phyloP scores from a whole-genome alignment of 2,113 vertebrate genomes.

The Xerus inauris region DNA sequence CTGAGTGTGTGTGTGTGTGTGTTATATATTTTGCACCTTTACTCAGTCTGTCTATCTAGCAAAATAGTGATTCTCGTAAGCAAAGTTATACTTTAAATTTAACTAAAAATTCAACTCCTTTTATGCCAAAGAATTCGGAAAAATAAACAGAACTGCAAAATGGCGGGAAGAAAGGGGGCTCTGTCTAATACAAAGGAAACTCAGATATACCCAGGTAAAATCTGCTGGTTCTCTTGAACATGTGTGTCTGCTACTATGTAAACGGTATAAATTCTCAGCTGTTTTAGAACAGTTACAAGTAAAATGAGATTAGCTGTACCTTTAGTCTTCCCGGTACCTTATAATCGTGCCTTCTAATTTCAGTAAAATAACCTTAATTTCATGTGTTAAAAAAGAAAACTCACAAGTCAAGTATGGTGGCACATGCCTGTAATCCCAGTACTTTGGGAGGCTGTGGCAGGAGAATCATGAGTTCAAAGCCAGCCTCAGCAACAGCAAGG shows the following conservation, averaged over 20 bases:
- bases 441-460: too few species aligned
- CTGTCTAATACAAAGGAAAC: background rate
- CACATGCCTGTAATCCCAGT: too few species aligned
- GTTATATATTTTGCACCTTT: background rate
- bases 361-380: background rate
- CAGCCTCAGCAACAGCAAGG: too few species aligned
- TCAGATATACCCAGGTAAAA: background rate
- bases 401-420: too few species aligned
- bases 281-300: background rate
- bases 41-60: accelerated
- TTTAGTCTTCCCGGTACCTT: background rate
- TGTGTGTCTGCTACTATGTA: background rate
- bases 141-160: background rate
- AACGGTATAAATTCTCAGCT: background rate
- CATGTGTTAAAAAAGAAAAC: background rate
- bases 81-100: background rate
- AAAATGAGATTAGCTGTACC: background rate
- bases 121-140: background rate
- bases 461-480: too few species aligned
- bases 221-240: background rate
- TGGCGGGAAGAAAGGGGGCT: background rate
- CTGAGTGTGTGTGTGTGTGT: too few species aligned
- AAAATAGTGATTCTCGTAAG: background rate
- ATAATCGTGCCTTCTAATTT: background rate
- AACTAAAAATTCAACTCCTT: background rate